phyloP scores from a whole-genome alignment of 1,140 invertebrate species.

The Popillia japonica region DNA sequence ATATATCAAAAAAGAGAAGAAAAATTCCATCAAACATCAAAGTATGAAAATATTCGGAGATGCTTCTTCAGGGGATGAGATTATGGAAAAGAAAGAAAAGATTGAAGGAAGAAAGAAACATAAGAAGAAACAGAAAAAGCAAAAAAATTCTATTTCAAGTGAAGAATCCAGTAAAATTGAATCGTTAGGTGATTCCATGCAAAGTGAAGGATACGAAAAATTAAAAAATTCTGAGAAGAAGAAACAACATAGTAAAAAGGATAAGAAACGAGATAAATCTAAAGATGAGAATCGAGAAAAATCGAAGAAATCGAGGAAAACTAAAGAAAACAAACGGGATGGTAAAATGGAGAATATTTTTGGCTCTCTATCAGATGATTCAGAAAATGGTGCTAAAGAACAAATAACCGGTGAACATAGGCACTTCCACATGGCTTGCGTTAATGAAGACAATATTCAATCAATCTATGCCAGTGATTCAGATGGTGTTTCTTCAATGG shows the following conservation, averaged over 20 bases:
- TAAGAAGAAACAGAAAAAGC: constrained; percentile 83
- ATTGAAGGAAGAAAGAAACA: constrained; percentile 75
- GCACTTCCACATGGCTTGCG: constrained; percentile 30
- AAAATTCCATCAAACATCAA: constrained; percentile 49
- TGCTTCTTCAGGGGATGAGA: constrained; percentile 67
- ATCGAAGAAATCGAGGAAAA: constrained; percentile 68
- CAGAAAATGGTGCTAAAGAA: constrained; percentile 52
- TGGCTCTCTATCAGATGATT: constrained; percentile 83
- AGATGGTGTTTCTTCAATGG: constrained; percentile 41
- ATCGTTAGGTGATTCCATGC: constrained; percentile 55
- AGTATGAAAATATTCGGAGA: constrained; percentile 57
- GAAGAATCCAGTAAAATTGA: constrained; percentile 65
- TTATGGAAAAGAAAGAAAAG: constrained; percentile 56
- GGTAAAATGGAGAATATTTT: constrained; percentile 89
- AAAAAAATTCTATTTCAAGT: constrained; percentile 71
- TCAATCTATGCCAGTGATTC: constrained; percentile 48
- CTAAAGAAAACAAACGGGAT: constrained; percentile 66
- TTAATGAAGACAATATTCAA: constrained; percentile 40
- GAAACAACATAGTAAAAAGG: constrained; percentile 74
- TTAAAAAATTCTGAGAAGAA: constrained; percentile 66
- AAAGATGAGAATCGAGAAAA: constrained; percentile 71
- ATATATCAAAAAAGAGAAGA: constrained; percentile 54
- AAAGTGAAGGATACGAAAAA: constrained; percentile 52
- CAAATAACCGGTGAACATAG: constrained; percentile 42
- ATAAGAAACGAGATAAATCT: constrained; percentile 74